Percentiles rank a stretch among this genome's conserved stretches.
Evolutionary conservation across 2,888 invertebrate genomes (phyloP).

Genomic region (Celastrina argiolus): DNA sequence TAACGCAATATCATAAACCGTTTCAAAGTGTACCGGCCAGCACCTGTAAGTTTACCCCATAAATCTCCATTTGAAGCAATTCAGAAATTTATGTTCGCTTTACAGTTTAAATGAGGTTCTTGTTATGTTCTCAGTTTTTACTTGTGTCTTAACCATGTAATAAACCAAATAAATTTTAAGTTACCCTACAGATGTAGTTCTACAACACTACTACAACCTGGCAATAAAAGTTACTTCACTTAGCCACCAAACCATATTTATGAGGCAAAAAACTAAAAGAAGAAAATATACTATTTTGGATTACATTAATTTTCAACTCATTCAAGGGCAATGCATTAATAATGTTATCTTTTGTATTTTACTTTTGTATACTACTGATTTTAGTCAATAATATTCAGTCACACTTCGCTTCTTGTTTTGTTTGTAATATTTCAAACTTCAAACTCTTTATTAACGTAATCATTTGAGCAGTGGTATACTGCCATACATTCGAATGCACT

Average conservation of each 20-base stretch:
- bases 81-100: constrained; percentile 1
- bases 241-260: not conserved
- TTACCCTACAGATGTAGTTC: too few species aligned
- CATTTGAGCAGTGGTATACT: not conserved
- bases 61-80: constrained; percentile 45
- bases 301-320: not conserved
- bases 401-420: not conserved
- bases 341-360: not conserved
- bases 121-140: constrained; percentile 9
- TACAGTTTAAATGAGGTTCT: constrained; percentile 9
- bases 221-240: too few species aligned
- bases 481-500: not conserved
- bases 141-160: not conserved
- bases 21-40: constrained; percentile 55
- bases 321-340: not conserved
- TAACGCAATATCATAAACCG: constrained; percentile 62
- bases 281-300: not conserved
- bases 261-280: not conserved
- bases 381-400: not conserved
- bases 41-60: constrained; percentile 58
- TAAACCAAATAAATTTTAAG: too few species aligned
- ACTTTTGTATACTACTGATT: too few species aligned
- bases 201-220: too few species aligned
- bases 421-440: not conserved
- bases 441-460: too few species aligned